These are phyloP conservation scores for Phthorimaea operculella DNA, from an alignment of 1,140 invertebrate species.

Conservation along the genomic window DNA sequence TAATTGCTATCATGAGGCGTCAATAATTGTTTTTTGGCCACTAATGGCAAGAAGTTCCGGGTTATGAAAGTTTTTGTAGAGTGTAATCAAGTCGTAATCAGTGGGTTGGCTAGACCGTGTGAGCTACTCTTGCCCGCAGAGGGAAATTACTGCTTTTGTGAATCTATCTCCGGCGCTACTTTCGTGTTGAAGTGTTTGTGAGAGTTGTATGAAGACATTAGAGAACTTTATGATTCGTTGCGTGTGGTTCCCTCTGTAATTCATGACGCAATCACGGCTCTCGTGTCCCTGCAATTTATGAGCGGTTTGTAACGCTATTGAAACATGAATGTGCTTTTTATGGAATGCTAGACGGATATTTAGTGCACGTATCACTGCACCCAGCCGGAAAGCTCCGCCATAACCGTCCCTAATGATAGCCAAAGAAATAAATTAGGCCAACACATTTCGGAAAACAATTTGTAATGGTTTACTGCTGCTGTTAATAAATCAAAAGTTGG, in stretches of 20 bases:
- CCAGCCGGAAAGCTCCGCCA: constrained; percentile 1
- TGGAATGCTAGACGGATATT: not conserved
- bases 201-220: constrained; percentile 58
- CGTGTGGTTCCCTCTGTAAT: constrained; percentile 41
- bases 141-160: constrained; percentile 52
- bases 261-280: constrained; percentile 36
- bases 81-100: constrained; percentile 60
- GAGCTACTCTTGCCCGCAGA: constrained; percentile 38
- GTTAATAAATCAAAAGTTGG: constrained; percentile 46
- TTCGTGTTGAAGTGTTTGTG: constrained; percentile 33
- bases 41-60: constrained; percentile 57
- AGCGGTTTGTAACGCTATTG: constrained; percentile 23
- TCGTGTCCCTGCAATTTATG: constrained; percentile 36
- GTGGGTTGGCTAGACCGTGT: constrained; percentile 48
- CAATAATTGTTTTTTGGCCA: constrained; percentile 59
- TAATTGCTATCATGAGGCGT: constrained; percentile 57
- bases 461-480: constrained; percentile 46
- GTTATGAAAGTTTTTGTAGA: constrained; percentile 57
- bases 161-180: constrained; percentile 31
- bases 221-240: constrained; percentile 46
- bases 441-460: constrained; percentile 49
- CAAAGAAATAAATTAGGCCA: constrained; percentile 25
- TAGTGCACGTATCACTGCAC: constrained; percentile 1
- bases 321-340: constrained; percentile 26
- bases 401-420: constrained; percentile 17